Percentiles rank a stretch among this genome's conserved stretches.
Conservation (phyloP, 2,113 vertebrate genomes). For the Grammomys surdaster region DNA sequence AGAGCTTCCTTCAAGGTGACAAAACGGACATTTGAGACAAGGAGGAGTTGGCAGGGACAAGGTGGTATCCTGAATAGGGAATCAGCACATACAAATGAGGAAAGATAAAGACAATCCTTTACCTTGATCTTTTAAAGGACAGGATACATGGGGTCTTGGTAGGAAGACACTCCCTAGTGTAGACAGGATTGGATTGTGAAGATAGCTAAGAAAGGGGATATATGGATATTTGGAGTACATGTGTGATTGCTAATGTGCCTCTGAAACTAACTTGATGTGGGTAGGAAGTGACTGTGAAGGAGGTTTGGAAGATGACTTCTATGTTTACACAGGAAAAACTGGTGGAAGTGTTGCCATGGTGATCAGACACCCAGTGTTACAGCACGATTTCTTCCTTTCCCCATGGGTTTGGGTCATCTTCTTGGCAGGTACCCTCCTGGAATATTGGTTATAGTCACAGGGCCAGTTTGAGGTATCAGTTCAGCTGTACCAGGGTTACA, state of each 20-base stretch:
- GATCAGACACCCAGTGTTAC: background rate
- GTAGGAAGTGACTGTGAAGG: background rate
- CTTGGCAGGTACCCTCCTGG: background rate
- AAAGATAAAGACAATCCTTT: background rate
- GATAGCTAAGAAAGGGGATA: background rate
- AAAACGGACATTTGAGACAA: rapidly evolving
- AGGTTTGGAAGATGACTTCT: background rate
- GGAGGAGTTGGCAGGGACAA: background rate
- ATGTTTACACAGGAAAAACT: background rate
- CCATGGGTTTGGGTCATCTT: too few relatives aligned
- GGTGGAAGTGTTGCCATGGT: background rate
- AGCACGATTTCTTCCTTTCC: too few relatives aligned
- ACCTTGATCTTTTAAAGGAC: background rate
- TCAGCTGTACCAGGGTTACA: background rate
- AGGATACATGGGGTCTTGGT: background rate
- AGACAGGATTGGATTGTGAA: background rate
- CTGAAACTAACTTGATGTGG: background rate
- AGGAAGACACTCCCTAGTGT: background rate
- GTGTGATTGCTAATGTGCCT: background rate
- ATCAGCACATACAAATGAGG: background rate
- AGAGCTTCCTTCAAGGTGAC: background rate
- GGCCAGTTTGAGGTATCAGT: background rate
- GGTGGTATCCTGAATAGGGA: too few relatives aligned
- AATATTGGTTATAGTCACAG: background rate
- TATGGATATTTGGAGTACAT: too few relatives aligned